Evolutionary conservation across 64 coral and sea anemone genomes (phyloP), one percentile per base, ranked within the genome.

Genomic region (Dendronephthya gigantea): DNA sequence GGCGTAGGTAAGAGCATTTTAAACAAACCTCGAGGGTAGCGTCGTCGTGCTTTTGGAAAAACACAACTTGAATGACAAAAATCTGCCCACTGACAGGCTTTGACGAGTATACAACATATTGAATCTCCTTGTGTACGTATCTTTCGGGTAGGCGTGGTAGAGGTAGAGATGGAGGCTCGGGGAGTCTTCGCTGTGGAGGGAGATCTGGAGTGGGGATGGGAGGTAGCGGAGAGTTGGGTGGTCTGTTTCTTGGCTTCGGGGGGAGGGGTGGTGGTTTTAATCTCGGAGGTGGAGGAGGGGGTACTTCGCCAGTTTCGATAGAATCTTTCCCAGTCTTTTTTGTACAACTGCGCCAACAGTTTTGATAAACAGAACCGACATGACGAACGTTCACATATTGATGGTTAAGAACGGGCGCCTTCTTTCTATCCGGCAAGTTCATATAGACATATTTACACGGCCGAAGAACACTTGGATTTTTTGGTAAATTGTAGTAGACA

Each of bases 61-160:
- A 79, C 2, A 79, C 72, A 19, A 79, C 72, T 79, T 79, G 72
- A 79, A 79, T 79, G 32, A 79, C 72, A 34, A 34, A 79, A 0
- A 79, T 36, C 15, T 79, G 72, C 15, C 72, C 72, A 35, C 19
- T 39, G 2, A 79, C 32, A 79, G 72, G 72, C 16, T 79, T 79
- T 0, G 72, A 79, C 19, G 32, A 79, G 8, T 79, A 79, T 33
- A 79, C 36, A 35, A 79, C 72, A 34, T 79, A 79, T 8, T 79
- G 27, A 12, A 79, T 36, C 22, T 79, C 72, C 13, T 79, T 79
- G 32, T 33, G 36, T 28, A 29, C 30, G 2, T 33, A 2, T 35
- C 15, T 39, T 0, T 36, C 72, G 0, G 55, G 32, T 33, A 79
- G 15, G 34, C 72, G 34, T 0, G 72, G 72, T 34, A 79, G 17